Conservation (phyloP, 1,140 invertebrate genomes). For the Drosophila nigrodunni region DNA sequence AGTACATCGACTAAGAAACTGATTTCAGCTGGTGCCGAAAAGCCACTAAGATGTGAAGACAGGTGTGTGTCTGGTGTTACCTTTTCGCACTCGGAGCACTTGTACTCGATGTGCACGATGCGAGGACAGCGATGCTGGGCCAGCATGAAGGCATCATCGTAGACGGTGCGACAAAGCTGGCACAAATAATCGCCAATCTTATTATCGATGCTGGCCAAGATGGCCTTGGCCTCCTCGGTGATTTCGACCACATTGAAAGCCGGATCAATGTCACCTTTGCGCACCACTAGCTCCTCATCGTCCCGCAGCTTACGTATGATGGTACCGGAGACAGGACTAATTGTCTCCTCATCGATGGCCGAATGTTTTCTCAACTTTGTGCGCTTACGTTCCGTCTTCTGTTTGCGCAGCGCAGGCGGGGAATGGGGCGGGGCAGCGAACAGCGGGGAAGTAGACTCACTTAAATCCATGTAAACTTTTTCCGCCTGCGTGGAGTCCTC, state of each 20-base stretch:
- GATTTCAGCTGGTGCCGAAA: not conserved
- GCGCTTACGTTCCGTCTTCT: slow-evolving; percentile 85
- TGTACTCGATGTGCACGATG: slow-evolving; percentile 99
- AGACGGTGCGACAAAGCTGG: slow-evolving; percentile 95
- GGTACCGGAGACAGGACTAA: slow-evolving; percentile 98
- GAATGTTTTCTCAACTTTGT: slow-evolving; percentile 90
- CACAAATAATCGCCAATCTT: slow-evolving; percentile 98
- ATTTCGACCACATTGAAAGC: slow-evolving; percentile 98
- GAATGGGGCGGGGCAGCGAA: slow-evolving; percentile 73
- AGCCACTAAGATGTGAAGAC: too few species aligned
- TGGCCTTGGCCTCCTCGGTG: slow-evolving; percentile 96
- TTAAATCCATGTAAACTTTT: slow-evolving; percentile 86
- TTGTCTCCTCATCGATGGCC: slow-evolving; percentile 97
- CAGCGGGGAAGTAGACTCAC: slow-evolving; percentile 68
- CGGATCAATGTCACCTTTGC: slow-evolving; percentile 97
- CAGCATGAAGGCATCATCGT: slow-evolving; percentile 97
- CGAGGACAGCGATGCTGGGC: slow-evolving; percentile 98
- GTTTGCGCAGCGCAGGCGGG: slow-evolving; percentile 26
- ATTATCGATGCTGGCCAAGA: slow-evolving; percentile 98
- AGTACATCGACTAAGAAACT: not conserved
- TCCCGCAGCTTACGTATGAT: slow-evolving; percentile 93
- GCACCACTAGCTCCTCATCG: slow-evolving; percentile 92
- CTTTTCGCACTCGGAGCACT: slow-evolving; percentile 99
- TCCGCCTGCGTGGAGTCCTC: slow-evolving; percentile 66
- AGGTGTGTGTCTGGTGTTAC: slow-evolving; percentile 7